Evolutionary conservation across 2,888 invertebrate genomes (phyloP), one percentile per base, ranked within the genome.

Genomic region (Drosophila tanythrix): DNA sequence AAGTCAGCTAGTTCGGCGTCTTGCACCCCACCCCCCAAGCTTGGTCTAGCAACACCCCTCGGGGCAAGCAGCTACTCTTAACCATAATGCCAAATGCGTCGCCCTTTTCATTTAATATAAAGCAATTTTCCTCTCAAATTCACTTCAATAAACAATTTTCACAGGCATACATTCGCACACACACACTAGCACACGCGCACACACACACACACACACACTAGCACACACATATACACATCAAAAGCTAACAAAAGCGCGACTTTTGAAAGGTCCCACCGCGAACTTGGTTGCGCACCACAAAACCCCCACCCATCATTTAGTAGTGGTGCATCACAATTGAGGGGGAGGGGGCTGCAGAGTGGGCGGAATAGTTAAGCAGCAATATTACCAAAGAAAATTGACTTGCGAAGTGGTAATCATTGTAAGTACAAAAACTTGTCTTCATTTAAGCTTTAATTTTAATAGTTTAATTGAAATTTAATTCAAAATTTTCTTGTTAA

Each of bases 101-200:
- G 77, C 75, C 80, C 78, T 72, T 75, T 82, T 84, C 81, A 88
- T 82, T 88, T 83, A 83, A 83, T 88, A 86, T 86, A 86, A 86
- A 86, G 86, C 86, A 88, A 86, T 86, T 86, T 86, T 86, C 85
- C 85, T 76, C 86, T 88, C 67, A 86, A 88, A 86, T 86, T 88
- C 85, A 86, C 88, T 88, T 86, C 88, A 86, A 82, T 86, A 86
- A 88, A 82, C 85, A 88, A 86, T 86, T 88, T 79, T 66, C 67
- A 53, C 63, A 66, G 70, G 53, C 70, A 63, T 27, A 59, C 75
- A 65, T 38, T 75, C 25, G 4, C 15, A 7, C 43, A 43, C 43
- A 21, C 40, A 43, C 52, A 51, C 27, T 29, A 29, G 25, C 27
- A 76, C 56, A 48, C 35, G 31, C 43, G 33, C 35, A 58, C 62